Base-by-base conservation (phyloP, 2,888 invertebrate genomes). In the Ernsta delagoae region DNA sequence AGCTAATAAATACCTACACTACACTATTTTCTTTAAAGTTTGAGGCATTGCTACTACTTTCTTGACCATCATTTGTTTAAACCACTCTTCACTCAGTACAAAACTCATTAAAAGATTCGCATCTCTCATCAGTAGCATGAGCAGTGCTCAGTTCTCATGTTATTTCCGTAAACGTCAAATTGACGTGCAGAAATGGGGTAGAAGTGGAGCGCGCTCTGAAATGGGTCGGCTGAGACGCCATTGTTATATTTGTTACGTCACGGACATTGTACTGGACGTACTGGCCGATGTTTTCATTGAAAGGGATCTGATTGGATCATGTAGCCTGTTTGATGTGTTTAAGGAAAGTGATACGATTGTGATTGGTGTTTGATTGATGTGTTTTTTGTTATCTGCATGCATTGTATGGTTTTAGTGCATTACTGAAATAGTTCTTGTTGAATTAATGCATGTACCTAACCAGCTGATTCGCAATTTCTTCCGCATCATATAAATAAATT, bases 101-200 rank as follows among this genome's bases (percentile, higher is more conserved):
- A 31, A 56, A 56, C n/a, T 56, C 50, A 39, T 62, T 50, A 53
- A 53, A 65, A 48, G 59, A 59, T 59, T 39, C 24, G 8, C n/a
- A 56, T 56, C 56, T 50, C 31, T 8, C 16, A 34, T 36, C 65
- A 24, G 16, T 59, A 48, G 48, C 48, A 48, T 6, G 24, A 36
- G 11, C 39, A 4, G 48, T 50, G 5, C 39, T 7, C 39, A 39
- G 39, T 39, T 5, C 59, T 50, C 31, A 39, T 48, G 59, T 41
- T 50, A 65, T 65, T 65, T 59, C 65, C 65, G 57, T 39, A 39
- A 8, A n/a, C 8, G 24, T 50, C 50, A 59, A 39, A 41, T 16
- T 7, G n/a, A 61, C 48, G 31, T 45, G 3, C 5, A 6, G 61
- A 50, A 61, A 48, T 48, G 48, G 62, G n/a, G 6, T 12, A n/a